Percentiles rank a stretch among this genome's conserved stretches.
Conservation (phyloP, 2,888 invertebrate genomes). For the Lepidocyrtinus sp. region DNA sequence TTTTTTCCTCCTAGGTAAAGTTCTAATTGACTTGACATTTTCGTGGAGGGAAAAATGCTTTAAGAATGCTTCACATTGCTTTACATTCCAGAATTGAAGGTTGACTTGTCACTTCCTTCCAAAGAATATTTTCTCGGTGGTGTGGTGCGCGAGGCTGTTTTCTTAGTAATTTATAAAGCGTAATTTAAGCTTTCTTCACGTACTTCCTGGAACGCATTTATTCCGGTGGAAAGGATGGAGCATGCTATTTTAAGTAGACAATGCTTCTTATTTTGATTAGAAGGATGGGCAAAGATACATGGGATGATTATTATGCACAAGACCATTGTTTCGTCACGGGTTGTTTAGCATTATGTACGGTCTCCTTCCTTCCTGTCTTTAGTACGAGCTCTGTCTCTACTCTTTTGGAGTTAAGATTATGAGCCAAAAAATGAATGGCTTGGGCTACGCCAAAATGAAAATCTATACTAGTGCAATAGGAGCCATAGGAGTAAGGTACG, state of each 20-base stretch:
- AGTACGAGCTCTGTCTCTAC: background rate
- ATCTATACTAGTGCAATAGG: background rate
- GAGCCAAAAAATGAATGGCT: slow-evolving; percentile 10
- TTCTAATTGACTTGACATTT: no score
- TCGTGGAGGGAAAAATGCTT: no score
- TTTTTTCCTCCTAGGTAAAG: no score
- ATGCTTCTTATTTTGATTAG: slow-evolving; percentile 15
- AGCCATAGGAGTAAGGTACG: background rate
- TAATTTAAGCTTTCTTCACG: slow-evolving; percentile 13
- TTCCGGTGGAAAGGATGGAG: background rate
- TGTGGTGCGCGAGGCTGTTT: background rate
- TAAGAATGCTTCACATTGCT: no score
- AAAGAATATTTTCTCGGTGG: background rate
- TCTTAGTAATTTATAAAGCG: slow-evolving; percentile 11
- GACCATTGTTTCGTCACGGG: slow-evolving; percentile 42
- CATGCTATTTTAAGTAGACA: slow-evolving; percentile 7
- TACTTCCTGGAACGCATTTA: slow-evolving; percentile 14
- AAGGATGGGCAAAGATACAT: background rate
- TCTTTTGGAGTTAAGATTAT: background rate
- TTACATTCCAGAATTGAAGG: no score
- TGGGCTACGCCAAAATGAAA: background rate
- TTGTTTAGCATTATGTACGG: slow-evolving; percentile 45
- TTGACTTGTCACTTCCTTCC: no score
- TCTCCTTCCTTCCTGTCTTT: slow-evolving; percentile 6
- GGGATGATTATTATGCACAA: slow-evolving; percentile 7